Percentiles rank a stretch among this genome's conserved stretches.
Conservation (phyloP, 2,797 vertebrate genomes). For the Anguilla anguilla region DNA sequence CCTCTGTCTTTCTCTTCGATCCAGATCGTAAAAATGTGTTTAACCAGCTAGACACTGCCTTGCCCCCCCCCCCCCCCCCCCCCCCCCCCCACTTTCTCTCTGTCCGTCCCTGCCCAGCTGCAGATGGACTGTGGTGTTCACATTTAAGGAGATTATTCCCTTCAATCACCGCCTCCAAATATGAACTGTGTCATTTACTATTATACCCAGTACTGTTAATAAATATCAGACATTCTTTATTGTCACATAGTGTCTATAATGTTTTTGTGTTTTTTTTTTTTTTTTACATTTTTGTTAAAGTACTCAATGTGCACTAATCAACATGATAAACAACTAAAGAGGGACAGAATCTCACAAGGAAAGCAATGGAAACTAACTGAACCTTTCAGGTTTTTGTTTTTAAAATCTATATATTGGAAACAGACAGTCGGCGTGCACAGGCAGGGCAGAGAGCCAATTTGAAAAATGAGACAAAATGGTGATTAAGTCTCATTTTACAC, state of each 20-base stretch:
- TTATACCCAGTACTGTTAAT: constrained; percentile 47
- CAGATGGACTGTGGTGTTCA: neutral
- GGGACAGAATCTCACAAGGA: neutral
- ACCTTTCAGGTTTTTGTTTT: too few relatives aligned
- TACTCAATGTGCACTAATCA: neutral
- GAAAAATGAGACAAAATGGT: neutral
- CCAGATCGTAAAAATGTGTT: neutral
- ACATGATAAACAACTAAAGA: neutral
- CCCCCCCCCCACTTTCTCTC: neutral
- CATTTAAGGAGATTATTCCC: constrained; percentile 60
- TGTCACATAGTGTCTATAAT: constrained; percentile 15
- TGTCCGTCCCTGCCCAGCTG: neutral
- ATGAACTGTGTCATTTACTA: constrained; percentile 57
- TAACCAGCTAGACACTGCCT: constrained; percentile 46
- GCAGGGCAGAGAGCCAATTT: too few relatives aligned
- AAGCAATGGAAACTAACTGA: too few relatives aligned
- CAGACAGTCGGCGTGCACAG: too few relatives aligned
- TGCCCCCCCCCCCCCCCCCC: constrained; percentile 7
- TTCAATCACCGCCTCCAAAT: constrained; percentile 68
- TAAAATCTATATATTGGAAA: neutral
- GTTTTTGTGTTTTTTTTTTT: neutral
- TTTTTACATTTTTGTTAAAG: too few relatives aligned
- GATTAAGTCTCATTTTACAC: neutral
- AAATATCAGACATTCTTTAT: constrained; percentile 45
- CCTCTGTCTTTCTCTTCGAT: constrained; percentile 27